phyloP scores from a whole-genome alignment of 92 coral and sea anemone genomes.

The Actinernus sp. region DNA sequence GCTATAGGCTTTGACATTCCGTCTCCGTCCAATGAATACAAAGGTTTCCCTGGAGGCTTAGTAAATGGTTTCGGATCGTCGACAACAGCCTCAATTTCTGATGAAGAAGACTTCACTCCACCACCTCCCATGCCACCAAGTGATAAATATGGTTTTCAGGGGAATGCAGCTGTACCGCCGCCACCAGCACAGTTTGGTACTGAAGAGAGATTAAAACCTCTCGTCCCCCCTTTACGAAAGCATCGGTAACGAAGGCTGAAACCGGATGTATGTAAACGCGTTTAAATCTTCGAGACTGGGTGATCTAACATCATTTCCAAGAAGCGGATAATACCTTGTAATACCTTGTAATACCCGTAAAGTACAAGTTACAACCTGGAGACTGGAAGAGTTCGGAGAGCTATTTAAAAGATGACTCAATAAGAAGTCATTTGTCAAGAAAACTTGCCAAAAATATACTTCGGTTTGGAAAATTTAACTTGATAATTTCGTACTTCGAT shows the following conservation, averaged over 20 bases:
- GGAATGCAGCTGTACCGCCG: conserved; percentile 24
- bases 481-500: no score
- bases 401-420: no score
- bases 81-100: conserved; percentile 11
- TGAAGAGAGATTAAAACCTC: conserved; percentile 43
- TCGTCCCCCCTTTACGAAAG: conserved; percentile 73
- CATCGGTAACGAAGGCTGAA: conserved; percentile 59
- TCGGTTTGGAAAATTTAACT: no score
- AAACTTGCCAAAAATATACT: no score
- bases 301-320: no score
- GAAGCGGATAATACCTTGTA: no score
- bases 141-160: conserved; percentile 32
- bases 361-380: no score
- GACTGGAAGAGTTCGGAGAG: no score
- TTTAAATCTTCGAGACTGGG: no score
- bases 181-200: conserved; percentile 27
- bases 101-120: conserved; percentile 53
- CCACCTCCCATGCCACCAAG: conserved; percentile 72
- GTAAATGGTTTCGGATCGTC: conserved; percentile 23
- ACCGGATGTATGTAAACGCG: no score
- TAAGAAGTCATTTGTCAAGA: no score
- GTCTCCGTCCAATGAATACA: conserved; percentile 20
- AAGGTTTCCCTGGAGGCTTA: conserved; percentile 10
- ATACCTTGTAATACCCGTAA: no score
- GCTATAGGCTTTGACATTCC: conserved; percentile 30